A percentile compares a stretch with the other conserved stretches of the same genome.
Conservation (phyloP, 2,888 invertebrate species). For the Cylindroiulus punctatus region DNA sequence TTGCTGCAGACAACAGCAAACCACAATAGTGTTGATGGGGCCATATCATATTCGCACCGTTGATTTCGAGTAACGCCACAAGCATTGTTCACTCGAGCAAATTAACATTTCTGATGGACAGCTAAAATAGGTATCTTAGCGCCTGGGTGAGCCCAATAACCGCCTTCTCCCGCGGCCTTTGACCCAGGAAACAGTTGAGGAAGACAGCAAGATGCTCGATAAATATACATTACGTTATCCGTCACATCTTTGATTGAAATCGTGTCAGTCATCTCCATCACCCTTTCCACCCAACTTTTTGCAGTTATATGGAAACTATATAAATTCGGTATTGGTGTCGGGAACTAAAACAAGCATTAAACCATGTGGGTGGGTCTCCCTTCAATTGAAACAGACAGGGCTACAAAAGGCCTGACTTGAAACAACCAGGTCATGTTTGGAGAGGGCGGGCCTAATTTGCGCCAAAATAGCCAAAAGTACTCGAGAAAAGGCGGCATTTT, state of each 20-base stretch:
- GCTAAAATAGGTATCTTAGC: background rate
- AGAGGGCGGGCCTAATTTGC: background rate
- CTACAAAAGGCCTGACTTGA: background rate
- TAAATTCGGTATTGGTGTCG: background rate
- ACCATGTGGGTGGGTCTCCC: background rate
- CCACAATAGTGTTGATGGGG: background rate
- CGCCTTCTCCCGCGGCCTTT: background rate
- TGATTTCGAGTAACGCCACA: background rate
- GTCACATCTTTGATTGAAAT: background rate
- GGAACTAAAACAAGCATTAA: background rate
- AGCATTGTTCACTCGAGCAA: background rate
- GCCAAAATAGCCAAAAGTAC: background rate
- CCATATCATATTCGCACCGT: background rate
- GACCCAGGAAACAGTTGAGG: background rate
- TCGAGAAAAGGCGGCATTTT: background rate
- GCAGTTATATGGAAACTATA: background rate
- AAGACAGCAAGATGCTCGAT: background rate
- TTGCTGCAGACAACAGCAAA: background rate
- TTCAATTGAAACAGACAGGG: background rate
- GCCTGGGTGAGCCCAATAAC: background rate
- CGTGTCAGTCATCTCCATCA: background rate
- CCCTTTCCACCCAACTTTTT: background rate
- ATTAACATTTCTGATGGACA: background rate
- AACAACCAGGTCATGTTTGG: slow-evolving; percentile 16
- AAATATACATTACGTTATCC: too few species aligned